Evolutionary conservation across 2,888 invertebrate genomes (phyloP).

Genomic region (Pheosia tremula): DNA sequence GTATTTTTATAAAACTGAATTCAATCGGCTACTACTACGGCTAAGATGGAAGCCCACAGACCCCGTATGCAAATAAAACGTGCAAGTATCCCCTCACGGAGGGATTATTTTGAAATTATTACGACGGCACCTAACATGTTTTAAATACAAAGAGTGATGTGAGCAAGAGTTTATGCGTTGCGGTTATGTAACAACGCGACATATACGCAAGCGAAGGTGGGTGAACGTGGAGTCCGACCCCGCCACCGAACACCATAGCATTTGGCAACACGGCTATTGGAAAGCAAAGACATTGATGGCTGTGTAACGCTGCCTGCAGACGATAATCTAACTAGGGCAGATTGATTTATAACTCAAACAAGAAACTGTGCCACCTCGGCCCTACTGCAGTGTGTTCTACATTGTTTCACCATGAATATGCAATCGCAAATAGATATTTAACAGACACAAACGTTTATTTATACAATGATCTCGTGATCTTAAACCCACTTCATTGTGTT

Average conservation of each 20-base stretch:
- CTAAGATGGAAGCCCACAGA: constrained; percentile 35
- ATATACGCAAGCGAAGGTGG: constrained; percentile 52
- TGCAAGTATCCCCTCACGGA: constrained; percentile 27
- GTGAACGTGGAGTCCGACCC: constrained; percentile 42
- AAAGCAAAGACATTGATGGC: constrained; percentile 70
- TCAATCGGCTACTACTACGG: constrained; percentile 13
- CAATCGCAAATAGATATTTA: constrained; percentile 57
- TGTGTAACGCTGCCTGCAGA: constrained; percentile 62
- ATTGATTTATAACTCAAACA: constrained; percentile 78
- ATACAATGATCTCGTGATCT: not conserved
- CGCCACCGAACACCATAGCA: constrained; percentile 51
- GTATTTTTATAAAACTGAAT: too few relatives aligned
- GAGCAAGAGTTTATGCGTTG: constrained; percentile 58
- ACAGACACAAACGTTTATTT: constrained; percentile 27
- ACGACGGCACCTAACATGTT: constrained; percentile 62
- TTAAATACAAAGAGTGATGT: constrained; percentile 68
- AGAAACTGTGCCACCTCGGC: constrained; percentile 81
- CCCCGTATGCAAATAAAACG: constrained; percentile 34
- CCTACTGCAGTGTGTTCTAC: constrained; percentile 70
- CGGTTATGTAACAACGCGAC: constrained; percentile 61
- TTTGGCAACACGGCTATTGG: constrained; percentile 71
- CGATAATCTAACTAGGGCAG: constrained; percentile 77
- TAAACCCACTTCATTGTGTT: not conserved
- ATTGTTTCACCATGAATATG: constrained; percentile 76
- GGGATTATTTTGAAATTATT: constrained; percentile 60